Conservation (phyloP, 64 coral and sea anemone genomes). For the Trachythela sp. region DNA sequence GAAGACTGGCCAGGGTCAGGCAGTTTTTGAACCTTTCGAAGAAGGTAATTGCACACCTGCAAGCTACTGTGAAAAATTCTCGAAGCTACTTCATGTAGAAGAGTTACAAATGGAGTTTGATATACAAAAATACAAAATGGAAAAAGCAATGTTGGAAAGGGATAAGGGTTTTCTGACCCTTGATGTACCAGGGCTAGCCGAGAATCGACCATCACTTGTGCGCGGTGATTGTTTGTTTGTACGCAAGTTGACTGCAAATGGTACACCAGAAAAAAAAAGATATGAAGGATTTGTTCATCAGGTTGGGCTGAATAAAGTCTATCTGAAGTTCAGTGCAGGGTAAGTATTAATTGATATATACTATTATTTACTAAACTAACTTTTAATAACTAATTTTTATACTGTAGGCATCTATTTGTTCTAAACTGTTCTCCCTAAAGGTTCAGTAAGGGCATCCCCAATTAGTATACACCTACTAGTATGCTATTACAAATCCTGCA, state of each 20-base stretch:
- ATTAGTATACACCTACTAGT: too few relatives aligned
- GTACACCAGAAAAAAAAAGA: conserved; percentile 35
- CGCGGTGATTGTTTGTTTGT: conserved; percentile 75
- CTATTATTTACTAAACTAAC: neutral
- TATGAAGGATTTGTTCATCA: conserved; percentile 83
- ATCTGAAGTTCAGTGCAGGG: conserved; percentile 50
- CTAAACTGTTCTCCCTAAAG: too few relatives aligned
- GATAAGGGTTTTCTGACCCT: conserved; percentile 43
- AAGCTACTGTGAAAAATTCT: conserved; percentile 58
- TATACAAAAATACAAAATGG: conserved; percentile 73
- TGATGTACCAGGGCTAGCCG: conserved; percentile 80
- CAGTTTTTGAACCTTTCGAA: neutral
- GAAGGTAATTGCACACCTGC: neutral
- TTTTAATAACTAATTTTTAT: too few relatives aligned
- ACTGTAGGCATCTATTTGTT: too few relatives aligned
- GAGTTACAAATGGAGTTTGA: conserved; percentile 94
- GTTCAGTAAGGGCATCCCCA: too few relatives aligned
- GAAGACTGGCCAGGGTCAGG: neutral
- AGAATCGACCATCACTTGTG: conserved; percentile 82
- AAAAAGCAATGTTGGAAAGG: conserved; percentile 45
- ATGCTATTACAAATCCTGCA: too few relatives aligned
- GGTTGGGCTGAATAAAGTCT: conserved; percentile 66
- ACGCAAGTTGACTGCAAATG: neutral
- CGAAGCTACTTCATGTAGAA: conserved; percentile 75
- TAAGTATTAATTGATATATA: neutral